Evolutionary conservation across 2,888 invertebrate genomes (phyloP).

Genomic region (Callinectes sapidus): DNA sequence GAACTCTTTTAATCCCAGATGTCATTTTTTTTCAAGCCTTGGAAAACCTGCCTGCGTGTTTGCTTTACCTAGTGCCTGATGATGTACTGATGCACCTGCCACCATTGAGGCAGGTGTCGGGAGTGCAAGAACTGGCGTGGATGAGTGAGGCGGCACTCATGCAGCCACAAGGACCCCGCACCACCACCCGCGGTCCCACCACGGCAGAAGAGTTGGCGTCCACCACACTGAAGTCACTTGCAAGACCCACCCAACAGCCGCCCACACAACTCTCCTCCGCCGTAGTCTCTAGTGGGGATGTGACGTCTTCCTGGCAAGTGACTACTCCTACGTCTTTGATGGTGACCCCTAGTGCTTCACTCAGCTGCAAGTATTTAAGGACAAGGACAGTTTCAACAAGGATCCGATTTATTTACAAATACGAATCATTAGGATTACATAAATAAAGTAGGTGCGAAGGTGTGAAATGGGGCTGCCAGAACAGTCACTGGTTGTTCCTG

Average conservation of each 20-base stretch:
- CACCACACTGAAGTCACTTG: conserved; percentile 54
- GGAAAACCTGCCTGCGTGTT: background rate
- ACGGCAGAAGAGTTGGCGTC: conserved; percentile 60
- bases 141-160: background rate
- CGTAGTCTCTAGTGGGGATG: background rate
- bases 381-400: background rate
- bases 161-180: conserved; percentile 56
- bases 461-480: background rate
- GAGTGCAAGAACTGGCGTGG: background rate
- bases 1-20: background rate
- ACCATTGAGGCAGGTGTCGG: conserved; percentile 63
- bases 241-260: conserved; percentile 50
- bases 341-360: conserved; percentile 39
- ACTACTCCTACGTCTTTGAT: conserved; percentile 45
- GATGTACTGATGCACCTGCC: conserved; percentile 57
- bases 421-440: background rate
- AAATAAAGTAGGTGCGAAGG: background rate
- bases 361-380: conserved; percentile 28
- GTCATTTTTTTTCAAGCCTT: background rate
- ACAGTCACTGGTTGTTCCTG: background rate
- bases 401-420: background rate
- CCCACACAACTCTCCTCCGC: conserved; percentile 43
- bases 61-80: conserved; percentile 38
- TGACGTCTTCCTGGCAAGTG: background rate
- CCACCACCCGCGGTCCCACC: conserved; percentile 57